These are phyloP conservation scores for Archaeoteleia sp. DNA, from an alignment of 2,888 invertebrate species.

Conservation along the genomic window DNA sequence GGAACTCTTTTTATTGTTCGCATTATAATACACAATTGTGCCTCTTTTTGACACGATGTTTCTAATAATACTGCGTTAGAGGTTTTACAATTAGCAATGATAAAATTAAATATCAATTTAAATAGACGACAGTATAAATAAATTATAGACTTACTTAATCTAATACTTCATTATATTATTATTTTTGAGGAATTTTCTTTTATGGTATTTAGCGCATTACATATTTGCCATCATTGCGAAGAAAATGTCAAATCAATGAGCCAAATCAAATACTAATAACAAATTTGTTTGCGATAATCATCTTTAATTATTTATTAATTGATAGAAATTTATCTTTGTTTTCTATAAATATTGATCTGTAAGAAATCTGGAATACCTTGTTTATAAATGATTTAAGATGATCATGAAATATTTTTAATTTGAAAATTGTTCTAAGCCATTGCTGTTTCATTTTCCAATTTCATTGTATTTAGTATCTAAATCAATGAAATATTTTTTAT, in stretches of 20 bases:
- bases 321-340: too few relatives aligned
- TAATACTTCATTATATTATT: constrained; percentile 57
- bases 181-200: constrained; percentile 24
- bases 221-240: constrained; percentile 7
- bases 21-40: constrained; percentile 60
- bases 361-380: too few relatives aligned
- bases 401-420: too few relatives aligned
- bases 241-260: too few relatives aligned
- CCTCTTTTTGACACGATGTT: constrained; percentile 50
- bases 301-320: too few relatives aligned
- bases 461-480: too few relatives aligned
- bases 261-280: not conserved
- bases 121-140: constrained; percentile 68
- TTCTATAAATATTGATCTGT: too few relatives aligned
- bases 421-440: too few relatives aligned
- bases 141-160: constrained; percentile 67
- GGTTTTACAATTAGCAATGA: constrained; percentile 65
- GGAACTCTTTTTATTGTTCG: constrained; percentile 73
- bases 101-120: constrained; percentile 66
- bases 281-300: too few relatives aligned
- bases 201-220: constrained; percentile 22
- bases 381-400: too few relatives aligned
- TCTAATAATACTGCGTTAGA: constrained; percentile 73
- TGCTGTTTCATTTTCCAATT: too few relatives aligned
- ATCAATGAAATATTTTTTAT: too few relatives aligned